Percentiles rank a stretch among this genome's conserved stretches.
These are phyloP conservation scores for Characodon lateralis DNA, from an alignment of 2,797 vertebrate genomes.

Conservation along the genomic window DNA sequence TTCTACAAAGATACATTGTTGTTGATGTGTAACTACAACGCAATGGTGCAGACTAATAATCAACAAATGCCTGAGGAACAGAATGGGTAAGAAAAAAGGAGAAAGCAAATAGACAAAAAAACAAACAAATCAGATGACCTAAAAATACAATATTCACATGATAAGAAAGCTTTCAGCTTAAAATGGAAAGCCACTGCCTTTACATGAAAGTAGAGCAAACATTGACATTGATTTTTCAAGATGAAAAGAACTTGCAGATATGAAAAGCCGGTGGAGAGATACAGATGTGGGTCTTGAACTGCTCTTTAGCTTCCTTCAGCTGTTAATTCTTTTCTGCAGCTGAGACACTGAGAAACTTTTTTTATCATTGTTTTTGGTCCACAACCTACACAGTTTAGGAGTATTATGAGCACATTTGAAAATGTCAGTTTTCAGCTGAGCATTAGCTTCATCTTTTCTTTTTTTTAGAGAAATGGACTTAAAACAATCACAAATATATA, in stretches of 20 bases:
- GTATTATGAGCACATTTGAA: background rate
- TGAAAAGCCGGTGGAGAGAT: constrained; percentile 38
- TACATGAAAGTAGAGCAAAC: constrained; percentile 31
- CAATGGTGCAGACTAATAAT: background rate
- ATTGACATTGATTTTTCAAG: constrained; percentile 26
- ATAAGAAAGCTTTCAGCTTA: constrained; percentile 6
- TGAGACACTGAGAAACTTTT: background rate
- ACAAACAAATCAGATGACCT: background rate
- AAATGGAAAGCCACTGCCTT: constrained; percentile 28
- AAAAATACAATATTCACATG: constrained; percentile 14
- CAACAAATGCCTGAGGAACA: background rate
- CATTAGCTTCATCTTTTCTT: background rate
- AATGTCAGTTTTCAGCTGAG: background rate
- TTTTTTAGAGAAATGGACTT: background rate
- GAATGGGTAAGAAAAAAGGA: background rate
- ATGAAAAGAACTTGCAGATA: constrained; percentile 38
- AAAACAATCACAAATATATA: background rate
- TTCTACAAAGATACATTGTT: background rate
- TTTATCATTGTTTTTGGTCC: constrained; percentile 9
- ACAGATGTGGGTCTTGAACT: constrained; percentile 31
- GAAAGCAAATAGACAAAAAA: background rate
- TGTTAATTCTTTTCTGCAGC: constrained; percentile 18
- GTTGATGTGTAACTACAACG: background rate
- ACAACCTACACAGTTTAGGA: background rate
- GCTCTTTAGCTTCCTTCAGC: constrained; percentile 21